Base-by-base conservation (phyloP, 92 coral and sea anemone species). In the Porites lobata region DNA sequence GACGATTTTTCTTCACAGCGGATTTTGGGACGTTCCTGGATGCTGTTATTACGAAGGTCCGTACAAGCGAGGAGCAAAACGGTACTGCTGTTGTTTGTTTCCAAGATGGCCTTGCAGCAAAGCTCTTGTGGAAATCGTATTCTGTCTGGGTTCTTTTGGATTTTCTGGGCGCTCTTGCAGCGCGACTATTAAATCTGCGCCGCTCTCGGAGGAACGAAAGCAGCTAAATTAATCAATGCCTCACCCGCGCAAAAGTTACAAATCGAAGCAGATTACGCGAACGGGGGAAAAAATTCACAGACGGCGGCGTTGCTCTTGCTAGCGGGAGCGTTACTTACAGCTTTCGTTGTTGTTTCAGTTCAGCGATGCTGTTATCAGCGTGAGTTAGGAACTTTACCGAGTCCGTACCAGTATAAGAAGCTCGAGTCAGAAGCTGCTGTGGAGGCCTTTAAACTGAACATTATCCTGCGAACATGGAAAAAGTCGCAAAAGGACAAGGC, bases 391-490 rank as follows among this genome's bases (percentile, higher is more conserved):
- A 77, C 92, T 1, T 86, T 95, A 57, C 98, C 98, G 12, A 86
- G 94, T 65, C 96, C 96, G 61, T 91, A 92, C 61, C 79, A 88
- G 53, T 95, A 95, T 57, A 72, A 93, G 63, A 95, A 66, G 58
- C 92, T 95, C 18, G 98, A 95, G 72, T 89, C 98, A 1, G 91
- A 91, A 51, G 93, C 98, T 2, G 98, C 98, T 4, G 98, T 95
- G 4, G 96, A 81, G 38, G 91, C 89, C 1, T 95, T 92, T 65
- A 90, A 88, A 76, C 79, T 56, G 9, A 92, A 89, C 88, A n/a
- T n/a, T n/a, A n/a, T n/a, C n/a, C n/a, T n/a, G n/a, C n/a, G n/a
- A n/a, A n/a, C n/a, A 95, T 95, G 98, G 96, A 92, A 71, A 84
- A 83, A 20, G 89, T 94, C 9, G 98, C 98, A 24, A 64, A 78